phyloP scores from a whole-genome alignment of 1,140 invertebrate genomes.

The Apocrypta bakeri region DNA sequence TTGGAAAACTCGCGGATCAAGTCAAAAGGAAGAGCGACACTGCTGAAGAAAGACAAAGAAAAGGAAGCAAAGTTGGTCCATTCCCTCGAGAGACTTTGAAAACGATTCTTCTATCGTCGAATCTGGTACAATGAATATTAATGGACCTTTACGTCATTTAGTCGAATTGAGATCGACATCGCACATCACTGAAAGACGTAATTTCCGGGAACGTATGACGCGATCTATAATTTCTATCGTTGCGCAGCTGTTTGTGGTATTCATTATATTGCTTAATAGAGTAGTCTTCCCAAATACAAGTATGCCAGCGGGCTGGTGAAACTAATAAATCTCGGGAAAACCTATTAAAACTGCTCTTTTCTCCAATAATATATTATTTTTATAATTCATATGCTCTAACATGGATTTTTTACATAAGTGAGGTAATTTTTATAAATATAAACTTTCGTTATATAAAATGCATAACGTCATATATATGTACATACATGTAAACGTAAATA shows the following conservation, averaged over 20 bases:
- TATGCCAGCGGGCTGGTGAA: too few species aligned
- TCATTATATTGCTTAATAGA: slow-evolving; percentile 28
- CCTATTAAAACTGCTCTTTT: too few species aligned
- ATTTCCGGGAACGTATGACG: slow-evolving; percentile 39
- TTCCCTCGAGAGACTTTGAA: slow-evolving; percentile 19
- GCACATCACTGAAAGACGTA: slow-evolving; percentile 38
- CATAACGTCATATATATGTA: too few species aligned
- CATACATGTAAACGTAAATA: too few species aligned
- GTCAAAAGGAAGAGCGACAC: neutral
- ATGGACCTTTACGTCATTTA: slow-evolving; percentile 47
- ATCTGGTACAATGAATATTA: slow-evolving; percentile 54
- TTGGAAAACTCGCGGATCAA: too few species aligned
- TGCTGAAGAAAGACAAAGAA: neutral
- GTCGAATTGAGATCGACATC: slow-evolving; percentile 27
- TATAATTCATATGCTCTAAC: too few species aligned
- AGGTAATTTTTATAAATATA: too few species aligned
- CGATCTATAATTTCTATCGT: slow-evolving; percentile 22
- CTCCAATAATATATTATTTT: too few species aligned
- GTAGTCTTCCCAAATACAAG: too few species aligned
- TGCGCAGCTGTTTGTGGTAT: neutral
- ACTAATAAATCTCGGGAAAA: too few species aligned
- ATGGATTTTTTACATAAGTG: too few species aligned
- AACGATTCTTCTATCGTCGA: slow-evolving; percentile 50
- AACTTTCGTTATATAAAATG: too few species aligned
- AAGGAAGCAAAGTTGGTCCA: neutral